Evolutionary conservation across 2,113 vertebrate genomes (phyloP).

Genomic region (Myrmecophaga tridactyla): DNA sequence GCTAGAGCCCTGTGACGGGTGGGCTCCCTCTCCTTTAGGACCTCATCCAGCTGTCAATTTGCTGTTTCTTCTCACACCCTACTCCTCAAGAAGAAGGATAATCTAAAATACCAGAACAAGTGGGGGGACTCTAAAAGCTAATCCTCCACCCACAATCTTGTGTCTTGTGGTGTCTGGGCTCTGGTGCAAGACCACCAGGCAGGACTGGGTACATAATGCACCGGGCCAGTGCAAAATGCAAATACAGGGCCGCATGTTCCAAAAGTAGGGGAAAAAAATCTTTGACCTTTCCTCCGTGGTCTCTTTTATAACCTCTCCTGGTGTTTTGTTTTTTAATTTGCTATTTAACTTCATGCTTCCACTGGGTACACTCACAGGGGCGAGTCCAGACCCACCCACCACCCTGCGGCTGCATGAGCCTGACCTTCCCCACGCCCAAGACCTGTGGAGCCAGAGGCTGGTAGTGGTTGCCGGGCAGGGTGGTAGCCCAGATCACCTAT

Average conservation of each 20-base stretch:
- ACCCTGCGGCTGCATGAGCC: rapidly evolving
- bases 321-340: background rate
- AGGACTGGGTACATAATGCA: rapidly evolving
- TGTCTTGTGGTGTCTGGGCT: rapidly evolving
- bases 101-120: rapidly evolving
- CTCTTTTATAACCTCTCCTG: background rate
- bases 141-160: rapidly evolving
- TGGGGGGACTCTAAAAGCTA: background rate
- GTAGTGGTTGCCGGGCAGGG: too few species aligned
- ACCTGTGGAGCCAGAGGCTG: background rate
- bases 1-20: background rate
- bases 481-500: rapidly evolving
- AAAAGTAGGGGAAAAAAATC: background rate
- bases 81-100: background rate
- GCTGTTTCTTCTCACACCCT: rapidly evolving
- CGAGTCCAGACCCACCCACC: rapidly evolving
- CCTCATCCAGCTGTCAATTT: rapidly evolving
- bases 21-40: rapidly evolving
- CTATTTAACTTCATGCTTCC: too few species aligned
- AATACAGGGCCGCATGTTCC: rapidly evolving
- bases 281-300: background rate
- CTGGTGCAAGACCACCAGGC: too few species aligned
- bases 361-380: rapidly evolving
- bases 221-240: background rate
- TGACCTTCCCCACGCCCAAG: too few species aligned